These are phyloP conservation scores for Hapalemur alaotrensis DNA, from an alignment of 2,797 vertebrate genomes.

Conservation along the genomic window DNA sequence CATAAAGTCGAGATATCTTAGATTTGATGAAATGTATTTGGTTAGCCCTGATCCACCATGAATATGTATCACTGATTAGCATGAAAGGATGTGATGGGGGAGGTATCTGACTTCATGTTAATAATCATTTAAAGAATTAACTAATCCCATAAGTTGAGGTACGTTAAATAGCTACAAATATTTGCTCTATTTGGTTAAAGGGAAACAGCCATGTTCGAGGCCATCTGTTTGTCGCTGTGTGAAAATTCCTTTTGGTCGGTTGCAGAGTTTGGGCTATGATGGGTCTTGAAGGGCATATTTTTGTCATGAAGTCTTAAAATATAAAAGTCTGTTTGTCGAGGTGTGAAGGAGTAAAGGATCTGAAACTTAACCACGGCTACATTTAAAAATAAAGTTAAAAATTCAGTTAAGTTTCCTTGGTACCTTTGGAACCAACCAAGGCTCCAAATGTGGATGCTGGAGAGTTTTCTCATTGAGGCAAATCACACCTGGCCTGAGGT, in stretches of 20 bases:
- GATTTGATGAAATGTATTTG: neutral
- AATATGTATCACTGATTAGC: neutral
- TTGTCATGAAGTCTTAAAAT: neutral
- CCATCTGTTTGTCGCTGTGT: neutral
- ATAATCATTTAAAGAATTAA: neutral
- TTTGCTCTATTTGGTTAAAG: neutral
- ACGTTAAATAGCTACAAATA: neutral
- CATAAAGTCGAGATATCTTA: neutral
- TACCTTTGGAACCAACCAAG: neutral
- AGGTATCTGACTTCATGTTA: neutral
- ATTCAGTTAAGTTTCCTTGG: neutral
- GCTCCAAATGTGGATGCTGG: neutral
- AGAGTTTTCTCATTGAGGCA: neutral
- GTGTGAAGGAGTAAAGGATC: neutral
- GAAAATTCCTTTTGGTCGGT: neutral
- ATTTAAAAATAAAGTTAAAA: neutral
- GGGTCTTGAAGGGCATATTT: neutral
- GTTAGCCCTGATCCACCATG: neutral
- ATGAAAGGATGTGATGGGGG: neutral
- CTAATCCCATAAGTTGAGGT: neutral
- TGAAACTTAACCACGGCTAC: neutral
- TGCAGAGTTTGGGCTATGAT: neutral
- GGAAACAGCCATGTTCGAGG: neutral
- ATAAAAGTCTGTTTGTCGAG: neutral
- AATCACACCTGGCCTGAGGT: accelerated